Base-by-base conservation (phyloP, 2,113 vertebrate genomes). In the Pseudopodoces humilis region DNA sequence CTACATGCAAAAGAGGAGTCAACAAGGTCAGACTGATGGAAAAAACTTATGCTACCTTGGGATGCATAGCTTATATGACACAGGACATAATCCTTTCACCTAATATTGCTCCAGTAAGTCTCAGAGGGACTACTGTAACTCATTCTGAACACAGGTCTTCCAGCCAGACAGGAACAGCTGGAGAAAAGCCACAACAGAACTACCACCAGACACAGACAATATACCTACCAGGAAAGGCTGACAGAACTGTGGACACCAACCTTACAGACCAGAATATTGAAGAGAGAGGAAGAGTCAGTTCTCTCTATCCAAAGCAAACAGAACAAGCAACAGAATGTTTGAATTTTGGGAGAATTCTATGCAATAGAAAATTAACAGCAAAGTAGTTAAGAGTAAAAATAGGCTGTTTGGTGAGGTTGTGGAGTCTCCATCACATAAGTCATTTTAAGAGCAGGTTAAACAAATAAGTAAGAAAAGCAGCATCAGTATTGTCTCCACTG, bases 1-100 rank as follows among this genome's bases (percentile, higher is more conserved):
- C 52, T 43, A 20, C 0, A 88, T 25, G 55, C 55, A 88, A 47
- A 90, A 70, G 49, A 74, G 46, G 24, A 70, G 63, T 44, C n/a
- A 79, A 58, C 43, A 91, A 95, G 84, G 91, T 96, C 90, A 96
- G 55, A 69, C n/a, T n/a, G 44, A 9, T 92, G 56, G 74, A 90
- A 94, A 94, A 83, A 49, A 47, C 64, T 77, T 80, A 92, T 72
- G 75, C 89, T 62, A 19, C 69, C 90, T 72, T 70, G 71, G 59
- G 50, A 88, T 49, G 62, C 50, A 55, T 21, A 83, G 78, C 84
- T 91, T 67, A 91, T 63, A 71, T 77, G 91, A 89, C 88, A 92
- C 84, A 91, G 78, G 85, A 92, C 85, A 71, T 86, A 92, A 94
- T 90, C 90, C 82, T 78, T 80, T 43, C 88, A 65, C 82, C 71